phyloP scores from a whole-genome alignment of 2,888 invertebrate genomes.

The Dysmachus trigonus region DNA sequence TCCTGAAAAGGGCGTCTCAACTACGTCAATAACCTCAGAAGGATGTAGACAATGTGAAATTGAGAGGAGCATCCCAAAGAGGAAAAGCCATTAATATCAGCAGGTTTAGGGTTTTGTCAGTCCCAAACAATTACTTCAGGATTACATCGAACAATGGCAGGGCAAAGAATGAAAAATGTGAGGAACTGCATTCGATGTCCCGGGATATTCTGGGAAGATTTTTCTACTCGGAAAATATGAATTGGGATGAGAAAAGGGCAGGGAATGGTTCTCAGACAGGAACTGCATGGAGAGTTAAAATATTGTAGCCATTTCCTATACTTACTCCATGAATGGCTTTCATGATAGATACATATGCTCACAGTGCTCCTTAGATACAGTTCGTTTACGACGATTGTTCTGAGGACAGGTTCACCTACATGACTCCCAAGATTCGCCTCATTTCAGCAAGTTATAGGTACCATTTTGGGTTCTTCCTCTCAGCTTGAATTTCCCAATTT shows the following conservation, averaged over 20 bases:
- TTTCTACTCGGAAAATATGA: constrained; percentile 26
- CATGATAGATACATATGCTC: neutral
- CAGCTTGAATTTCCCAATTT: neutral
- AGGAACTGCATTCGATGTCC: constrained; percentile 34
- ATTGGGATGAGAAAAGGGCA: neutral
- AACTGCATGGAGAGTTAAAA: constrained; percentile 7
- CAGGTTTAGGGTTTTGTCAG: constrained; percentile 41
- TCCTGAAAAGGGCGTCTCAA: constrained; percentile 32
- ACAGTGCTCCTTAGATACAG: neutral
- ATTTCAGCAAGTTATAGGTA: neutral
- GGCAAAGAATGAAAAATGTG: constrained; percentile 43
- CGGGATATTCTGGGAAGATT: constrained; percentile 7
- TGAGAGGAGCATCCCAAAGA: constrained; percentile 7
- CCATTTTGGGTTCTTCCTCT: neutral
- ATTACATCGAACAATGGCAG: constrained; percentile 37
- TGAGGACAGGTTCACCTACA: neutral
- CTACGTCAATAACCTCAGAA: constrained; percentile 29
- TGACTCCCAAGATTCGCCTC: neutral
- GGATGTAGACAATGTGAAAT: constrained; percentile 29
- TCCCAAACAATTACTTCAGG: constrained; percentile 40
- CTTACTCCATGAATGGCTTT: constrained; percentile 4
- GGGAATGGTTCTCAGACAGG: neutral
- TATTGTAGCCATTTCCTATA: constrained; percentile 1
- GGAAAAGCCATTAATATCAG: constrained; percentile 34
- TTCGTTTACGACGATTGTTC: neutral